Evolutionary conservation across 2,797 vertebrate species (phyloP), one percentile per base, ranked within the genome.

Genomic region (Pyrocephalus nanus): DNA sequence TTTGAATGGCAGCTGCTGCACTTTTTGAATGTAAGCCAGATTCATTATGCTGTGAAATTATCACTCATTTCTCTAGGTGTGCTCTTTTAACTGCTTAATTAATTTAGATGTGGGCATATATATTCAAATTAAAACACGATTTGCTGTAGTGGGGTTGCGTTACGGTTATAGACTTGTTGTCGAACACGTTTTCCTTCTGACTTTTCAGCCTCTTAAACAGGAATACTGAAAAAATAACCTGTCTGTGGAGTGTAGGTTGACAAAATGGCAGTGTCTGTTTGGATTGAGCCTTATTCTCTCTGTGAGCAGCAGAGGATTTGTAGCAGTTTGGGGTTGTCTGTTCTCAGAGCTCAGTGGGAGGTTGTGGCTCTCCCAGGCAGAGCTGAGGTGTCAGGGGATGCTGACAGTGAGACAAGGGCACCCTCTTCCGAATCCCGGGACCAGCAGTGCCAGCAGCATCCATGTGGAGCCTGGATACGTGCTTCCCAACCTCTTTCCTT

Each of bases 11-110:
- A 91, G 93, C 96, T 94, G 93, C 93, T 94, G 71, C 54, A 5
- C 54, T 70, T 69, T 75, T 94, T 96, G 94, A 95, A 36, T 8
- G 51, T 12, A 21, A 93, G 95, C 96, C 96, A 96, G 92, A 8
- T 96, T 90, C 84, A 91, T 96, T 92, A 94, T 53, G 71, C 90
- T 67, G 84, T 72, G 94, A 94, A 96, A 96, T 97, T 92, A 96
- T 90, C 95, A 18, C 95, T 73, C 82, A 13, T 96, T 97, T 96
- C 94, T 92, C 95, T 95, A 85, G 94, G 93, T 93, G 84, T 95
- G 86, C 73, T 91, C 94, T 91, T 95, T 83, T 95, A 93, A 95
- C 92, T 70, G 94, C 91, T 91, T 96, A 94, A 96, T 97, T 97
- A 94, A 95, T 95, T 95, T 94, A 88, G 84, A 95, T 86, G 78